Conservation (phyloP, 2,888 invertebrate genomes). For the Latrodectus hesperus region DNA sequence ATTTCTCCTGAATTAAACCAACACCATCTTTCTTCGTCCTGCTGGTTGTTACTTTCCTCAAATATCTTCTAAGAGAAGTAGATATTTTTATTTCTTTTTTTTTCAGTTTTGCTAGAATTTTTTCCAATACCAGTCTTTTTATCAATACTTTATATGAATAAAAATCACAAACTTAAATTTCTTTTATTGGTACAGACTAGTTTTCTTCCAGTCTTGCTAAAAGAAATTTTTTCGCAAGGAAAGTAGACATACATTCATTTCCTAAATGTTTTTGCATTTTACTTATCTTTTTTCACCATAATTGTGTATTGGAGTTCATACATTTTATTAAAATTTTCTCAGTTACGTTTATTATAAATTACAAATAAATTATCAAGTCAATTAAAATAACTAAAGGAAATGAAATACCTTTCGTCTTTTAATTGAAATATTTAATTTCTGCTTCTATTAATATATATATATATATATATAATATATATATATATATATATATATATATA, state of each 20-base stretch:
- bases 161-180: background rate
- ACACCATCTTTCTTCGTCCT: conserved; percentile 46
- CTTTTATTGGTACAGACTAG: background rate
- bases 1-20: conserved; percentile 39
- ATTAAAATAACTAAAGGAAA: too few relatives aligned
- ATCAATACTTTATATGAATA: background rate
- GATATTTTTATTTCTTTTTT: background rate
- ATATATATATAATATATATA: too few relatives aligned
- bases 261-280: too few relatives aligned
- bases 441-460: too few relatives aligned
- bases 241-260: background rate
- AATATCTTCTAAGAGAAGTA: background rate
- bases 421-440: too few relatives aligned
- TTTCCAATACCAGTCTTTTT: background rate
- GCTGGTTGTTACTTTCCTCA: background rate
- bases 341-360: too few relatives aligned
- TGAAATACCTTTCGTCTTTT: too few relatives aligned
- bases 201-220: background rate
- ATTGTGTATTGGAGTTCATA: too few relatives aligned
- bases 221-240: background rate
- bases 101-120: background rate
- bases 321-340: too few relatives aligned
- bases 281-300: too few relatives aligned
- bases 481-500: too few relatives aligned
- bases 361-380: too few relatives aligned